phyloP scores from a whole-genome alignment of 1,140 invertebrate genomes.

The Galleria mellonella region DNA sequence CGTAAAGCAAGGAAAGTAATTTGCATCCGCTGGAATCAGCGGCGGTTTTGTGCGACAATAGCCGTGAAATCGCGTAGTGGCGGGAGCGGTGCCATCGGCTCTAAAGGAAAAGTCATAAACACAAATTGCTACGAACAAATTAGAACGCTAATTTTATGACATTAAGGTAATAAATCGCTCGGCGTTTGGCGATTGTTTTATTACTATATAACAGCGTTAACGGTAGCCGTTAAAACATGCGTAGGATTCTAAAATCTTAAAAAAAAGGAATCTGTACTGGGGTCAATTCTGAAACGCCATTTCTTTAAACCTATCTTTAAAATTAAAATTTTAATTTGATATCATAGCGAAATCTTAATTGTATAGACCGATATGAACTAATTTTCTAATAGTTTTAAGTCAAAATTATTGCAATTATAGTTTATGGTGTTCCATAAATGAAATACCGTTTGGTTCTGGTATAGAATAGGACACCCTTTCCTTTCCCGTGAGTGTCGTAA shows the following conservation, averaged over 20 bases:
- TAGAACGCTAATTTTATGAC: slow-evolving; percentile 63
- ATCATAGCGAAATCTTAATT: too few species aligned
- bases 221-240: slow-evolving; percentile 43
- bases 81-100: slow-evolving; percentile 16
- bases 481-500: too few species aligned
- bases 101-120: slow-evolving; percentile 47
- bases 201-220: slow-evolving; percentile 43
- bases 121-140: slow-evolving; percentile 54
- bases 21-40: slow-evolving; percentile 36
- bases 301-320: too few species aligned
- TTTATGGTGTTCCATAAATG: too few species aligned
- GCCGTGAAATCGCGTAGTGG: slow-evolving; percentile 50
- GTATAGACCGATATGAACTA: too few species aligned
- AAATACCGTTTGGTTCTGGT: too few species aligned
- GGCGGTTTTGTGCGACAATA: slow-evolving; percentile 35
- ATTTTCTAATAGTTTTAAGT: too few species aligned
- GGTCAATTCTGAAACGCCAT: too few species aligned
- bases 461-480: too few species aligned
- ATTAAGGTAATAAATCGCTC: slow-evolving; percentile 56
- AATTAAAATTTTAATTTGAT: too few species aligned
- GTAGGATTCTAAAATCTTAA: slow-evolving; percentile 15
- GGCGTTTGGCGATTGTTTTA: slow-evolving; percentile 43
- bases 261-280: slow-evolving; percentile 4
- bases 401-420: too few species aligned
- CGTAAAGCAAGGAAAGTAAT: slow-evolving; percentile 55